Evolutionary conservation across 2,797 vertebrate genomes (phyloP).

Genomic region (Danio aesculapii): DNA sequence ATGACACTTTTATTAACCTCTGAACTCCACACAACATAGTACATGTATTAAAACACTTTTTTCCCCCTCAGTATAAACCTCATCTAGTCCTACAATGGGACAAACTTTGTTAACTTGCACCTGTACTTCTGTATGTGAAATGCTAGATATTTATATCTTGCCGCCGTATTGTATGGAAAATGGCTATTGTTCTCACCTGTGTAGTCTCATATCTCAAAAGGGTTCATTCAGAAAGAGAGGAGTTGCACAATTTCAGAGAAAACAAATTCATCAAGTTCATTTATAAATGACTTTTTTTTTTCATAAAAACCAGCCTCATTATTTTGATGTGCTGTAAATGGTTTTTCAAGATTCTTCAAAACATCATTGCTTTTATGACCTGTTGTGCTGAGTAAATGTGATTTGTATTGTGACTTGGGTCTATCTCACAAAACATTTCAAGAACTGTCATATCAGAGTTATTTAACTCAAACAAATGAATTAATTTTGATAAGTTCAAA

Average conservation of each 20-base stretch:
- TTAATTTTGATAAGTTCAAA: too few relatives aligned
- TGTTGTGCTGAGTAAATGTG: background rate
- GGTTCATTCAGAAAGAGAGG: constrained; percentile 6
- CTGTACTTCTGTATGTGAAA: constrained; percentile 9
- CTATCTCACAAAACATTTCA: constrained; percentile 9
- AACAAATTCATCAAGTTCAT: background rate
- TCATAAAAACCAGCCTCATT: too few relatives aligned
- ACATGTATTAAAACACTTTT: background rate
- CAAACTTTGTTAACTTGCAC: constrained; percentile 23
- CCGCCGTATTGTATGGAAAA: constrained; percentile 8
- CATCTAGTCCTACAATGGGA: background rate
- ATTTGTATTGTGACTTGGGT: constrained; percentile 13
- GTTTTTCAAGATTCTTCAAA: background rate
- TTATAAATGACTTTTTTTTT: too few relatives aligned
- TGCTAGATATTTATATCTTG: constrained; percentile 7
- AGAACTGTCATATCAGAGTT: background rate
- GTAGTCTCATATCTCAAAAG: background rate
- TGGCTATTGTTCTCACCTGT: constrained; percentile 14
- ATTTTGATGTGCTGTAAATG: background rate
- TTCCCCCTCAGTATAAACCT: background rate
- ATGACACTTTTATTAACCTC: constrained; percentile 52
- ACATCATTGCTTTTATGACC: background rate
- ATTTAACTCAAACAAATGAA: background rate
- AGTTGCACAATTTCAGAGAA: constrained; percentile 4
- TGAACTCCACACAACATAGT: too few relatives aligned